phyloP scores from a whole-genome alignment of 2,797 vertebrate species.

The Pipistrellus pipistrellus region DNA sequence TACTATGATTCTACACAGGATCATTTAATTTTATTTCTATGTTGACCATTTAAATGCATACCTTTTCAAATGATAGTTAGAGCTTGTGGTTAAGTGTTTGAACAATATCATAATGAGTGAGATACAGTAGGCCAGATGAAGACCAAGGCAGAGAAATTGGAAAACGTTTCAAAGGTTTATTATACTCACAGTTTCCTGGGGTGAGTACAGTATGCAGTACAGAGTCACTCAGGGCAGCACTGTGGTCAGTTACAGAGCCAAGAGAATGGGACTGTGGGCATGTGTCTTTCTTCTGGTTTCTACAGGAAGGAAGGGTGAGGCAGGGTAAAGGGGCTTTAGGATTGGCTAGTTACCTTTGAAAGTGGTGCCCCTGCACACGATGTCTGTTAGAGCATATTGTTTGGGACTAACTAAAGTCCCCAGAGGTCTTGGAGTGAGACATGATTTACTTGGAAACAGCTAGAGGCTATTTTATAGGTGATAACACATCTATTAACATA shows the following conservation, averaged over 20 bases:
- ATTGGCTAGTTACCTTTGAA: not conserved
- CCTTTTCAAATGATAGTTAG: no score
- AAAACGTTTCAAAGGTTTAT: not conserved
- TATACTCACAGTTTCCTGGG: not conserved
- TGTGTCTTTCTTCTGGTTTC: fast-evolving
- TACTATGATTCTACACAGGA: no score
- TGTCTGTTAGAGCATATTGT: not conserved
- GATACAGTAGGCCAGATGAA: not conserved
- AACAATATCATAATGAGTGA: no score
- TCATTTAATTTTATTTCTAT: no score
- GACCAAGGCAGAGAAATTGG: not conserved
- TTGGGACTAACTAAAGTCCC: not conserved
- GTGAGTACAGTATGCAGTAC: not conserved
- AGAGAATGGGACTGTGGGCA: not conserved
- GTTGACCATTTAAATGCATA: no score
- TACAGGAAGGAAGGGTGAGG: not conserved
- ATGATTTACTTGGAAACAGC: not conserved
- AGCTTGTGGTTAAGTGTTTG: no score
- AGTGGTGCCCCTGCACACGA: not conserved
- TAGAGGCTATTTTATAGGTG: not conserved
- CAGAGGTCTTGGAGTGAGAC: not conserved
- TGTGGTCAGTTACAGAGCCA: not conserved
- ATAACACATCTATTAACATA: not conserved
- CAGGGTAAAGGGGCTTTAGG: not conserved
- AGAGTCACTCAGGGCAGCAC: not conserved